Evolutionary conservation across 2,888 invertebrate genomes (phyloP), one percentile per base, ranked within the genome.

Genomic region (Parnassius orleans): DNA sequence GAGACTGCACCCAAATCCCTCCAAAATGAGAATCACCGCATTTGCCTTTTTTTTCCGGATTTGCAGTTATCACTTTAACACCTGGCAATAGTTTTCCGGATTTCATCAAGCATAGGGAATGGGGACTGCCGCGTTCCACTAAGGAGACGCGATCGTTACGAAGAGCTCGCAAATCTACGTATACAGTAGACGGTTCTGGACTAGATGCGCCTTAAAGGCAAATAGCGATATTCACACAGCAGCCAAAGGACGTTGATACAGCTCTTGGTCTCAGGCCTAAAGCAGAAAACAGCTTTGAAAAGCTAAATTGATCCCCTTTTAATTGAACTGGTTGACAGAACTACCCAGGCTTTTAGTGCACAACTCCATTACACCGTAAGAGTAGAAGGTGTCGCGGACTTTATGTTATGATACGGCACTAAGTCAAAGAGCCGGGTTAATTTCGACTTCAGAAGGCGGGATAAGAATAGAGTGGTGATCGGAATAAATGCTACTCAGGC

Each of bases 1-100:
- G 95, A 63, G 98, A 96, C 84, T 98, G 98, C 70, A 94, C 95
- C 96, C 96, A 96, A 73, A 99, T 98, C 92, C 99, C 99, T 58
- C 99, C 99, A 56, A 99, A 93, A 91, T 99, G 99, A 0, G 99
- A 99, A 81, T 99, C 99, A 0, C 99, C 99, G 84, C 99, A 99
- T 81, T 99, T 99, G 0, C 99, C 99, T 77, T 98, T 98, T 0
- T 99, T 99, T 78, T 99, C 99, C 0, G 99, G 99, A 92, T 99
- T 99, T 0, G 99, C 99, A 70, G 99, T 99, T 68, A 99, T 99
- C 33, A 99, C 99, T 90, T 98, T 99, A 10, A 99, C 98, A 1
- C 99, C 99, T 0, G 99, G 99, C 66, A 99, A 89, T 41, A 99
- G 92, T 92, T 99, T 99, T 11, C 99, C 99, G 10, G 98, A 99